Base-by-base conservation (phyloP, 2,113 vertebrate genomes). In the Alouatta palliata region DNA sequence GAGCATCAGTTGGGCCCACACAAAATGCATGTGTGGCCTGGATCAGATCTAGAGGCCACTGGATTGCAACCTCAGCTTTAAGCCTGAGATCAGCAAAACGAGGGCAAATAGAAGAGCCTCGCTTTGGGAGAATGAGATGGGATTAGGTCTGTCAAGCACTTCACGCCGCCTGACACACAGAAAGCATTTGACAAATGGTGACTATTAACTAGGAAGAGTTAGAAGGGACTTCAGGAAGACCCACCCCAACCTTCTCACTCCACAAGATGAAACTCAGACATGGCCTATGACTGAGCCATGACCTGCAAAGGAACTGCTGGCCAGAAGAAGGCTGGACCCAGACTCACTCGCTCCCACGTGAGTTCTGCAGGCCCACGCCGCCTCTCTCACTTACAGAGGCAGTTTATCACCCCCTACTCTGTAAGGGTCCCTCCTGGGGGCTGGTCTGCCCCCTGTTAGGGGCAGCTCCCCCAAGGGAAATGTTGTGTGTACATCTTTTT, bases 331-430 rank as follows among this genome's bases (percentile, higher is more conserved):
- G 49, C 86, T n/a, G 32, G n/a, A 20, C 64, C 81, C 76, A 54
- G 86, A 37, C 37, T 23, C 35, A 4, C 1, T 1, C 52, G 19
- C 70, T 49, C 32, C 35, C 47, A 40, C 47, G 14, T 9, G 37
- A 8, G 23, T 10, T 19, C 52, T 56, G 47, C 7, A 56, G 32
- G 40, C 56, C 43, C 16, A 2, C 30, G 23, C 21, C 52, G 19
- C 43, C 75, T 70, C 61, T 56, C 64, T 37, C 32, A 3, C 13
- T 17, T 27, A 54, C 9, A 19, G 82, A 27, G 32, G 23, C 6
- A 0, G 52, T 61, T 30, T 43, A 32, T 25, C 47, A 20, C 35
- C 58, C 17, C 1, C 0, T 1, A 3, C 35, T 40, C 8, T 9
- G 9, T 19, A 91, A 20, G 2, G 17, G 6, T 23, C 25, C 52